These are phyloP conservation scores for Monopterus albus DNA, from an alignment of 2,113 vertebrate species.

Conservation along the genomic window DNA sequence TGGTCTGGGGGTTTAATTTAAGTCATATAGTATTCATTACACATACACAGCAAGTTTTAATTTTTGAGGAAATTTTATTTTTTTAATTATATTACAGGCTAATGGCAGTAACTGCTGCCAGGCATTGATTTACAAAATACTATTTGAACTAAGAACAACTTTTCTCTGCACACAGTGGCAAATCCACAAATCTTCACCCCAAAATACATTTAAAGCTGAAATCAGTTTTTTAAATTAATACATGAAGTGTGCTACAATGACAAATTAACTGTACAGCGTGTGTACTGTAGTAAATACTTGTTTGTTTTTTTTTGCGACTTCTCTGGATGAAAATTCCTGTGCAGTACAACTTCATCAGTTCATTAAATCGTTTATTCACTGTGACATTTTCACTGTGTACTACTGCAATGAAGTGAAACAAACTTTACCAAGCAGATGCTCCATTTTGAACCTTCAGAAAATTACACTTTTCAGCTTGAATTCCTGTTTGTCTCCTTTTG, in stretches of 20 bases:
- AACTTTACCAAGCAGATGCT: slow-evolving; percentile 21
- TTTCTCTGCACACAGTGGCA: background rate
- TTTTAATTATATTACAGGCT: slow-evolving; percentile 30
- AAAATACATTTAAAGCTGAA: slow-evolving; percentile 11
- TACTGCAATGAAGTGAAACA: slow-evolving; percentile 14
- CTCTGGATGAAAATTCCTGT: slow-evolving; percentile 13
- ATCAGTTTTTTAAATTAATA: background rate
- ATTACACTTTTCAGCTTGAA: slow-evolving; percentile 10
- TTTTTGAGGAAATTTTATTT: slow-evolving; percentile 30
- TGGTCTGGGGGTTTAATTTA: slow-evolving; percentile 12
- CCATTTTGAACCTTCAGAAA: background rate
- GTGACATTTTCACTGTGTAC: slow-evolving; percentile 45
- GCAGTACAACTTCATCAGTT: slow-evolving; percentile 29
- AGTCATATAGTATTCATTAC: slow-evolving; percentile 23
- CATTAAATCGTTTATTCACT: slow-evolving; percentile 46
- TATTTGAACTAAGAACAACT: background rate
- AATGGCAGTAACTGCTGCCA: slow-evolving; percentile 18
- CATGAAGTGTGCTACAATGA: no score
- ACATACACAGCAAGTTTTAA: slow-evolving; percentile 12
- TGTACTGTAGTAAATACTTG: no score
- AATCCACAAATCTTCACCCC: background rate
- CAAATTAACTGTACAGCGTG: background rate
- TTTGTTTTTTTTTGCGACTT: no score
- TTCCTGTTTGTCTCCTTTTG: background rate
- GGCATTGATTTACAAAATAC: background rate